Evolutionary conservation across 92 coral and sea anemone genomes (phyloP), one percentile per base, ranked within the genome.

Genomic region (Desmophyllum pertusum): DNA sequence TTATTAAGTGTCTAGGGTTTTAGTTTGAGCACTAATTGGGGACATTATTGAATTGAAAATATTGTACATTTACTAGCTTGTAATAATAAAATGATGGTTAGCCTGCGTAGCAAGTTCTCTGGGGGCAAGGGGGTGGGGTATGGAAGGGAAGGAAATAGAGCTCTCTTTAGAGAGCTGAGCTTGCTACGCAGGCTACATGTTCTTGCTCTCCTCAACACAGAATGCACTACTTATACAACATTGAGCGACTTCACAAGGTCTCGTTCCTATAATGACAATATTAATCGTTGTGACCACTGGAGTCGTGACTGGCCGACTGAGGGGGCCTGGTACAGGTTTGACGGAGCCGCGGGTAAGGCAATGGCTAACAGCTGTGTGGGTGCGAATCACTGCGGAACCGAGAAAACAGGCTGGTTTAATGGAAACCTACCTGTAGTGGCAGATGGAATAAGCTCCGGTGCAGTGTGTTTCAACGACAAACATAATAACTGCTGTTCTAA

Each of bases 401-500:
- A 35, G 1, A 33, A 80, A 10, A 17, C 84, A 6, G 84, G 84
- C 33, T 80, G 84, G 84, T 68, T 80, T 46, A 2, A 45, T 33
- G 76, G 74, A 33, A 7, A 7, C 3, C 64, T 80, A 21, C 84
- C 84, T 25, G n/a, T 1, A 31, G 84, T 80, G 18, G n/a, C 69
- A 38, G 75, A 80, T 1, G 75, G 65, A 19, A 40, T 8, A 48
- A 10, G 5, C 23, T 3, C 41, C 2, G 75, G 65, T 0, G 0
- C 10, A 30, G 84, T 65, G 43, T 80, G 84, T 36, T 80, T 80
- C 66, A 80, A 43, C 37, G 84, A 80, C 62, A 43, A n/a, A 64
- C 11, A 19, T 46, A 5, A 7, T 40, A 2, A 7, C 36, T 80
- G 75, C 66, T 80, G 84, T 46, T 35, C 6, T 3, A 41, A 75